Conservation (phyloP, 2,888 invertebrate species). For the Leucania comma region DNA sequence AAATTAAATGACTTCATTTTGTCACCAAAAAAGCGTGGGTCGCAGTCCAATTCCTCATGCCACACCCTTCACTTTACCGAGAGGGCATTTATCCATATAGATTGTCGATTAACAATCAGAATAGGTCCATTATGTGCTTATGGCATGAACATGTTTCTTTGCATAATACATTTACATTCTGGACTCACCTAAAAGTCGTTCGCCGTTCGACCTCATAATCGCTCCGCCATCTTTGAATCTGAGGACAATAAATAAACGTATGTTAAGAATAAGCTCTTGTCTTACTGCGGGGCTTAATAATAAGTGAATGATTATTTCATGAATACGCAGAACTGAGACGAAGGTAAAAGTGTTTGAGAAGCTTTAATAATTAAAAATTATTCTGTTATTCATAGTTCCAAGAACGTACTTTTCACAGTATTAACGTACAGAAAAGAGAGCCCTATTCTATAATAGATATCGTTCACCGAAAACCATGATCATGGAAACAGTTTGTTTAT, state of each 20-base stretch:
- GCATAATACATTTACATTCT: slow-evolving; percentile 76
- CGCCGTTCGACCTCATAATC: slow-evolving; percentile 82
- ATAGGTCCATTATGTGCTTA: slow-evolving; percentile 75
- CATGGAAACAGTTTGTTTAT: slow-evolving; percentile 24
- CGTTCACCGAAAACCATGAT: slow-evolving; percentile 24
- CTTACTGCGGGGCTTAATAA: slow-evolving; percentile 19
- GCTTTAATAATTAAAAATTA: background rate
- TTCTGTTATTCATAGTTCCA: slow-evolving; percentile 2
- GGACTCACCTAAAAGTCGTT: slow-evolving; percentile 83
- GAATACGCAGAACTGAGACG: slow-evolving; percentile 24
- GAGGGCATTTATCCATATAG: slow-evolving; percentile 75
- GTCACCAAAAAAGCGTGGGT: slow-evolving; percentile 81
- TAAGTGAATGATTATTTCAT: slow-evolving; percentile 41
- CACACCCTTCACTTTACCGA: slow-evolving; percentile 76
- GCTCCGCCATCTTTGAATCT: slow-evolving; percentile 83
- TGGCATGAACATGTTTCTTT: slow-evolving; percentile 70
- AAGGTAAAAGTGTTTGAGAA: slow-evolving; percentile 22
- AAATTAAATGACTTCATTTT: slow-evolving; percentile 78
- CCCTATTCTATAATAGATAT: slow-evolving; percentile 6
- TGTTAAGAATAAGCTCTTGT: slow-evolving; percentile 46
- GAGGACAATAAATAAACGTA: slow-evolving; percentile 75
- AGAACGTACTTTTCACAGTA: background rate
- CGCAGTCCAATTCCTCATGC: slow-evolving; percentile 75
- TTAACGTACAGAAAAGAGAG: slow-evolving; percentile 6
- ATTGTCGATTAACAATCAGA: slow-evolving; percentile 78